Percentiles rank a stretch among this genome's conserved stretches.
phyloP scores from a whole-genome alignment of 2,888 invertebrate genomes.

The Eupithecia dodoneata region DNA sequence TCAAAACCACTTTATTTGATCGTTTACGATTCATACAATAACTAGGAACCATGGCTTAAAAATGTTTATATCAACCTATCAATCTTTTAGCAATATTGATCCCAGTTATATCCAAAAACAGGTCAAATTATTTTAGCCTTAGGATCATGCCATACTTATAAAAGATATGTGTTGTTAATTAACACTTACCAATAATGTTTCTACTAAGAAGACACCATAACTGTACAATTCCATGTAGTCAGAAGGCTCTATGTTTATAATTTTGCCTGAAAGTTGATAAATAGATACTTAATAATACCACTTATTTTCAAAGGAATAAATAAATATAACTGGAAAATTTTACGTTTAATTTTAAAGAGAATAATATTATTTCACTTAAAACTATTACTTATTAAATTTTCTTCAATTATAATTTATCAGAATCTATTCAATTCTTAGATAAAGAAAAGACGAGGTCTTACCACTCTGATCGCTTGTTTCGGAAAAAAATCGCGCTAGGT shows the following conservation, averaged over 20 bases:
- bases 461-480: constrained; percentile 61
- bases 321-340: not conserved
- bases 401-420: not conserved
- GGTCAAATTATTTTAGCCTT: not conserved
- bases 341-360: not conserved
- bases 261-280: constrained; percentile 71
- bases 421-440: not conserved
- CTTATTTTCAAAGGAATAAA: not conserved
- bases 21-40: not conserved
- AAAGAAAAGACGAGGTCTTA: constrained; percentile 36
- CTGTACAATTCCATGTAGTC: constrained; percentile 82
- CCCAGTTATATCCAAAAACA: not conserved
- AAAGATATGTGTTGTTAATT: not conserved
- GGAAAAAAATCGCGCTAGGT: constrained; percentile 57
- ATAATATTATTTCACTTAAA: not conserved
- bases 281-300: not conserved
- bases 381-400: not conserved
- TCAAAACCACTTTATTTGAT: not conserved
- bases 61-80: not conserved
- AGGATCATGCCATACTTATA: not conserved
- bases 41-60: not conserved
- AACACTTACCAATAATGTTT: constrained; percentile 67
- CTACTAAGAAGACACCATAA: constrained; percentile 78
- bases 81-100: not conserved
- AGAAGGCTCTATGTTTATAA: constrained; percentile 73